phyloP scores from a whole-genome alignment of 64 coral and sea anemone species.

The Montipora efflorescens region DNA sequence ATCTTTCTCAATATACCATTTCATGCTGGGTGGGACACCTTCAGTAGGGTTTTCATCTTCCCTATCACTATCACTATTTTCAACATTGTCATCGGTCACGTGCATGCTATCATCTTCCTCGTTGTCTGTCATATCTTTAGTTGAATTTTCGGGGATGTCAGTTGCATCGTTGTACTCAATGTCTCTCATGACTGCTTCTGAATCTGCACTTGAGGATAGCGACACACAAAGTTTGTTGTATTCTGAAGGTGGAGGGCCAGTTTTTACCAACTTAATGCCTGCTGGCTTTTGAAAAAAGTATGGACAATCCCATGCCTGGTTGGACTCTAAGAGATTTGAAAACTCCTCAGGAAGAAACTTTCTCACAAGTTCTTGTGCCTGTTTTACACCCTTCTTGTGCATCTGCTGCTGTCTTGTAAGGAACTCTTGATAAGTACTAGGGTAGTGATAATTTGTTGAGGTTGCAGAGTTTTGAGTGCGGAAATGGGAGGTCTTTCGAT shows the following conservation, averaged over 20 bases:
- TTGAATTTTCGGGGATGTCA: background rate
- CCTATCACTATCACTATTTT: background rate
- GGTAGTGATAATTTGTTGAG: background rate
- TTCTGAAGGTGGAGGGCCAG: background rate
- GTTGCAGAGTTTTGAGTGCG: background rate
- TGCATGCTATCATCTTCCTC: background rate
- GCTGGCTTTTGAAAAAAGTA: background rate
- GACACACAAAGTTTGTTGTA: background rate
- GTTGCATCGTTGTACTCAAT: background rate
- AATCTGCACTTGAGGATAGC: background rate
- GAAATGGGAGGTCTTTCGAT: background rate
- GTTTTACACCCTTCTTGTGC: slow-evolving; percentile 7
- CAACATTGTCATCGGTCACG: background rate
- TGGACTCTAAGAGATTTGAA: background rate
- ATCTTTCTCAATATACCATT: background rate
- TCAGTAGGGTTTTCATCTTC: background rate
- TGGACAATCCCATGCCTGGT: background rate
- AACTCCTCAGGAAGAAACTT: slow-evolving; percentile 25
- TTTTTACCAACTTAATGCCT: background rate
- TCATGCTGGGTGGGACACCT: background rate
- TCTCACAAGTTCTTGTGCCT: background rate
- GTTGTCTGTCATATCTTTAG: background rate
- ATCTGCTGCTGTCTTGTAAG: background rate
- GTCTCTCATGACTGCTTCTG: background rate
- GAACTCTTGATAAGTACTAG: slow-evolving; percentile 1